Percentiles rank a stretch among this genome's conserved stretches.
phyloP scores from a whole-genome alignment of 2,113 vertebrate genomes.

The Brachionichthys hirsutus region DNA sequence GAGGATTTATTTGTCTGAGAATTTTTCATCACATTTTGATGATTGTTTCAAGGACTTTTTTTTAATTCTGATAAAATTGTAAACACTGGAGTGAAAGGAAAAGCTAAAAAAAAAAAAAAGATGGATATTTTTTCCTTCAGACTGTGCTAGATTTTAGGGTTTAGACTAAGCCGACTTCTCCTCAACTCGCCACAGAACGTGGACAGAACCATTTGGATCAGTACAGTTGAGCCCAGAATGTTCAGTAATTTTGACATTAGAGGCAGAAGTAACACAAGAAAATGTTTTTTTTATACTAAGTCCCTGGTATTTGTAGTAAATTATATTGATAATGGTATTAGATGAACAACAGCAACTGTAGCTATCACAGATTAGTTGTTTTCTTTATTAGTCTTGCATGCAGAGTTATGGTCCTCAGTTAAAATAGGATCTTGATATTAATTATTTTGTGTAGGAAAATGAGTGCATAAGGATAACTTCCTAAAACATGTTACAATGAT shows the following conservation, averaged over 20 bases:
- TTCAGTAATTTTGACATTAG: slow-evolving; percentile 66
- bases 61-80: slow-evolving; percentile 77
- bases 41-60: slow-evolving; percentile 75
- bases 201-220: slow-evolving; percentile 70
- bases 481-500: slow-evolving; percentile 76
- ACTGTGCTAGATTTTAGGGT: slow-evolving; percentile 72
- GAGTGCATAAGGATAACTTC: slow-evolving; percentile 77
- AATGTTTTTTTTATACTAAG: slow-evolving; percentile 69
- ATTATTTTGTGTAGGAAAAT: slow-evolving; percentile 79
- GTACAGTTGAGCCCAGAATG: slow-evolving; percentile 70
- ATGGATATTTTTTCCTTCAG: slow-evolving; percentile 66
- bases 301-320: slow-evolving; percentile 78
- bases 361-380: slow-evolving; percentile 78
- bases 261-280: slow-evolving; percentile 63
- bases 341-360: slow-evolving; percentile 75
- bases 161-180: slow-evolving; percentile 75
- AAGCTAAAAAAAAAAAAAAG: slow-evolving; percentile 49
- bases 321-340: slow-evolving; percentile 78
- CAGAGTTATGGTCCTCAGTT: slow-evolving; percentile 77
- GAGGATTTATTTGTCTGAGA: slow-evolving; percentile 40
- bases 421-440: slow-evolving; percentile 77
- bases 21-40: slow-evolving; percentile 64
- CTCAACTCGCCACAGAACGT: slow-evolving; percentile 53
- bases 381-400: slow-evolving; percentile 81
- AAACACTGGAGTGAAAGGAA: slow-evolving; percentile 78